phyloP scores from a whole-genome alignment of 35 echinoderm and acorn worm species.

The Hemicentrotus pulcherrimus region DNA sequence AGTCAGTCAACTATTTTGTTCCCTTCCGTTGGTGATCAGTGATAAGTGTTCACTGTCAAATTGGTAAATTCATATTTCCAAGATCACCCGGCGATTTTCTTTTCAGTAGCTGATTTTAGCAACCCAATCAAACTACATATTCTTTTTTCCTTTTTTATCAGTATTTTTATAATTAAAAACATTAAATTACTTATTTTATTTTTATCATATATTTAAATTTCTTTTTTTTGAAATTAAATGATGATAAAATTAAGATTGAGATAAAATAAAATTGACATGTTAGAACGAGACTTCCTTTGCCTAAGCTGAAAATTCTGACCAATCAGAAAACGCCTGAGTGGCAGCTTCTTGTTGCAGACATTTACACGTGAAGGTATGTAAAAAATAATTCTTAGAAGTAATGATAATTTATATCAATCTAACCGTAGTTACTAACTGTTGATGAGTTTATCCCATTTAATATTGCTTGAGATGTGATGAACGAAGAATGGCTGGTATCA shows the following conservation, averaged over 20 bases:
- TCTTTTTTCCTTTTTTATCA: background rate
- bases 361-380: background rate
- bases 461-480: background rate
- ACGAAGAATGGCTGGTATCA: background rate
- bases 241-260: too few species aligned
- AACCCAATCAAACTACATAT: background rate
- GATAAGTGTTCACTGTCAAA: background rate
- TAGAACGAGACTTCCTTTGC: background rate
- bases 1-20: too few species aligned
- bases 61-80: background rate
- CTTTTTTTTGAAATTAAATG: too few species aligned
- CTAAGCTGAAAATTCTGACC: background rate
- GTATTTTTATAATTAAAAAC: too few species aligned
- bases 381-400: background rate
- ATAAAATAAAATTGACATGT: background rate
- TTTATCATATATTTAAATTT: too few species aligned
- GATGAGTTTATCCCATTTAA: background rate
- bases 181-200: too few species aligned
- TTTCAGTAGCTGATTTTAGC: background rate
- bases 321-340: constrained; percentile 44
- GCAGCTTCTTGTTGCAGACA: background rate
- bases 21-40: background rate
- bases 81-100: background rate
- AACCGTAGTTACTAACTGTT: background rate
- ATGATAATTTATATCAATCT: background rate